These are phyloP conservation scores for Synergus itoensis DNA, from an alignment of 2,888 invertebrate genomes.

Conservation along the genomic window DNA sequence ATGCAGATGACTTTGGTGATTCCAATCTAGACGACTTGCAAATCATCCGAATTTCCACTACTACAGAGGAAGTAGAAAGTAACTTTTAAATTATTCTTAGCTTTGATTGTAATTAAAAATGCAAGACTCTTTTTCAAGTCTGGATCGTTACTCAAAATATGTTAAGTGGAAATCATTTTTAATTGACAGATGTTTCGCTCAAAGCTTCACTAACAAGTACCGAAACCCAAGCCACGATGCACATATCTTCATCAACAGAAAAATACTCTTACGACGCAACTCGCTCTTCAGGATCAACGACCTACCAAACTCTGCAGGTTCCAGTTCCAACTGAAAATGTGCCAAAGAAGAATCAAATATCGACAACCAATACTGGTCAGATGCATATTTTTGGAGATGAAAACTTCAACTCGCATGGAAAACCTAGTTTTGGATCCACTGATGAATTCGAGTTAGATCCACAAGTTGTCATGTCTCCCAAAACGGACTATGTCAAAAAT, in stretches of 20 bases:
- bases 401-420: conserved; percentile 2
- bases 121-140: too few relatives aligned
- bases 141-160: background rate
- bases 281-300: background rate
- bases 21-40: conserved; percentile 27
- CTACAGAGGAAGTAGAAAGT: conserved; percentile 29
- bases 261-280: background rate
- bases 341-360: conserved; percentile 5
- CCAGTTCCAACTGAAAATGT: conserved; percentile 17
- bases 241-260: conserved; percentile 11
- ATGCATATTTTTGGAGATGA: conserved; percentile 9
- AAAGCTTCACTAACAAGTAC: background rate
- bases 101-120: too few relatives aligned
- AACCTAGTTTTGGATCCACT: conserved; percentile 12
- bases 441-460: conserved; percentile 35
- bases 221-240: background rate
- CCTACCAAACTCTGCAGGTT: conserved; percentile 28
- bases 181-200: background rate
- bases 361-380: conserved; percentile 22
- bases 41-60: conserved; percentile 19
- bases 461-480: conserved; percentile 55
- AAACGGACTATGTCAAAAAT: conserved; percentile 67
- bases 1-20: conserved; percentile 37
- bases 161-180: background rate
- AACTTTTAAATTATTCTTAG: background rate